Base-by-base conservation (phyloP, 1,140 invertebrate genomes). In the Himalopsyche phryganea region DNA sequence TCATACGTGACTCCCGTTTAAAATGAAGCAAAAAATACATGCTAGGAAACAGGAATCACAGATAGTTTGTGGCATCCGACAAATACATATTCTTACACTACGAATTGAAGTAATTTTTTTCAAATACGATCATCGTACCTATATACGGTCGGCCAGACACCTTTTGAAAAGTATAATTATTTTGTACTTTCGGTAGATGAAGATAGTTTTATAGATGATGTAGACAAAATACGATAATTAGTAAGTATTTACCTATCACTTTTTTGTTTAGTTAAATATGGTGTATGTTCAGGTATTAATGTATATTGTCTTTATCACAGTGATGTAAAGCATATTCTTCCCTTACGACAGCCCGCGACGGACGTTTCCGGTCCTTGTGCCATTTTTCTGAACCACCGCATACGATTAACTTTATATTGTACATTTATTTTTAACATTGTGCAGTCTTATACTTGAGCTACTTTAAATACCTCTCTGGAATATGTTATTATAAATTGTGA, bases 241-340 rank as follows among this genome's bases (percentile, higher is more conserved):
- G 46, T 50, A 62, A 50, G 50, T 50, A 58, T 63, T 63, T 51
- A 54, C 45, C 58, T 63, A 63, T 63, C 56, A 63, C 61, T 42
- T 42, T 61, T 52, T 50, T 19, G 51, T 56, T 55, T 42, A 61
- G 41, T 58, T 61, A 48, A 62, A 54, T 58, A 55, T 59, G 56
- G 52, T 63, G 56, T 45, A 55, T 54, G 49, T 60, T 64, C 58
- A 64, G 62, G 58, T 60, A 63, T 58, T 62, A 44, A 51, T 55
- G 61, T 50, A 63, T 63, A 63, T 64, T 64, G 62, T 64, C 62
- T 52, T 60, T 64, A 64, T 64, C 62, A 64, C 62, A 64, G 62
- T 64, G 61, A 52, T 57, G 54, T 63, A 63, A 62, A 63, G 61
- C 56, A 63, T 63, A 49, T 52, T 59, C 57, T 56, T 35, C 10